Percentiles rank a stretch among this genome's conserved stretches.
Evolutionary conservation across 2,113 vertebrate genomes (phyloP).

Genomic region (Leptocoma aspasia): DNA sequence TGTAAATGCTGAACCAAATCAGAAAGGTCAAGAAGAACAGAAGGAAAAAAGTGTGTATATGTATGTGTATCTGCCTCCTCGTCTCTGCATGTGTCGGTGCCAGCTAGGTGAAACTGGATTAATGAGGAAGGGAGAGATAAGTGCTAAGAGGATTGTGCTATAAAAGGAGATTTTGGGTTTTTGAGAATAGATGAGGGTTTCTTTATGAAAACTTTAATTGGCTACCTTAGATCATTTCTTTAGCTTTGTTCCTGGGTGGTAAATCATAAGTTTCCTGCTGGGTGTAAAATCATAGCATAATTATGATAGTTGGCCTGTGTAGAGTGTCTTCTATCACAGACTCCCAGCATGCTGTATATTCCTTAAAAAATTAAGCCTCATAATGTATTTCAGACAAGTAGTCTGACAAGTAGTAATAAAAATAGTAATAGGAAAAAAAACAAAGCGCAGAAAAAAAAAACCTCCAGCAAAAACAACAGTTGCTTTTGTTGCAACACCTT

Average conservation of each 20-base stretch:
- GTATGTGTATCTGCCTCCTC: not conserved
- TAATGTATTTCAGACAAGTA: conserved; percentile 38
- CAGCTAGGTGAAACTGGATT: conserved; percentile 59
- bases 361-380: conserved; percentile 30
- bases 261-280: conserved; percentile 56
- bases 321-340: conserved; percentile 32
- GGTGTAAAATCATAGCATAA: conserved; percentile 49
- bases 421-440: conserved; percentile 19
- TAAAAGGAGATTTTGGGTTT: conserved; percentile 57
- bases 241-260: conserved; percentile 64
- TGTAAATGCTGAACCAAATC: conserved; percentile 51
- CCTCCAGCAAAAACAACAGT: not conserved
- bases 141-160: conserved; percentile 54
- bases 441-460: not conserved
- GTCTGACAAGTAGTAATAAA: conserved; percentile 53
- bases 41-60: not conserved
- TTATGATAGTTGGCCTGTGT: conserved; percentile 48
- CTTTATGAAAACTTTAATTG: conserved; percentile 67
- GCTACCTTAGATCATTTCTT: conserved; percentile 63
- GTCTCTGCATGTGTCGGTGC: conserved; percentile 32
- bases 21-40: conserved; percentile 60
- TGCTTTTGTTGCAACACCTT: conserved; percentile 13
- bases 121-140: conserved; percentile 61
- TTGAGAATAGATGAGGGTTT: conserved; percentile 49
- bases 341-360: conserved; percentile 30